A percentile compares a stretch with the other conserved stretches of the same genome.
Conservation (phyloP, 2,797 vertebrate species). For the Melanotaenia boesemani region DNA sequence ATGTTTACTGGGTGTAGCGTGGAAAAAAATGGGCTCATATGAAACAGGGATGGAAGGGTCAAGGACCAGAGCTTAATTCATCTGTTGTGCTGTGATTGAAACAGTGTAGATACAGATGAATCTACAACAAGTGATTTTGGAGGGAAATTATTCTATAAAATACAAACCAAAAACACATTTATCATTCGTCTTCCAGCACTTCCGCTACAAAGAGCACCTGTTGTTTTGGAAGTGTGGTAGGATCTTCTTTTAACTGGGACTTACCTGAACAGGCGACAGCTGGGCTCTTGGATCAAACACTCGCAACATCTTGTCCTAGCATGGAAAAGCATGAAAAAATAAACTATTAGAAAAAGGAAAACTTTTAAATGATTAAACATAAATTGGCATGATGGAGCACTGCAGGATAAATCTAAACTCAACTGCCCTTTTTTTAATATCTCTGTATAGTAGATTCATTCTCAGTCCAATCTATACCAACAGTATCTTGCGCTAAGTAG, state of each 20-base stretch:
- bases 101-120: neutral
- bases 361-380: neutral
- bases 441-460: neutral
- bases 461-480: neutral
- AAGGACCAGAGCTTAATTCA: neutral
- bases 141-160: neutral
- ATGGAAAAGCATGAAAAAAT: conserved; percentile 4
- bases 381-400: neutral
- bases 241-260: conserved; percentile 15
- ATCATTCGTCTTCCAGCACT: neutral
- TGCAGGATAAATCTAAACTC: neutral
- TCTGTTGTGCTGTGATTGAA: neutral
- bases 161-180: neutral
- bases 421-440: neutral
- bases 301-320: conserved; percentile 92
- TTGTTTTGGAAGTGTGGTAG: neutral
- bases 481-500: neutral
- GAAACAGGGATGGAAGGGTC: conserved; percentile 1
- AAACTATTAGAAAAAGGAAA: conserved; percentile 3
- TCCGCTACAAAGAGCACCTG: neutral
- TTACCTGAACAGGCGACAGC: conserved; percentile 88
- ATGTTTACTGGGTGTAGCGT: conserved; percentile 37
- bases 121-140: neutral
- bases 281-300: conserved; percentile 92
- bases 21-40: neutral